Evolutionary conservation across 2,113 vertebrate species (phyloP).

Genomic region (Gadus chalcogrammus): DNA sequence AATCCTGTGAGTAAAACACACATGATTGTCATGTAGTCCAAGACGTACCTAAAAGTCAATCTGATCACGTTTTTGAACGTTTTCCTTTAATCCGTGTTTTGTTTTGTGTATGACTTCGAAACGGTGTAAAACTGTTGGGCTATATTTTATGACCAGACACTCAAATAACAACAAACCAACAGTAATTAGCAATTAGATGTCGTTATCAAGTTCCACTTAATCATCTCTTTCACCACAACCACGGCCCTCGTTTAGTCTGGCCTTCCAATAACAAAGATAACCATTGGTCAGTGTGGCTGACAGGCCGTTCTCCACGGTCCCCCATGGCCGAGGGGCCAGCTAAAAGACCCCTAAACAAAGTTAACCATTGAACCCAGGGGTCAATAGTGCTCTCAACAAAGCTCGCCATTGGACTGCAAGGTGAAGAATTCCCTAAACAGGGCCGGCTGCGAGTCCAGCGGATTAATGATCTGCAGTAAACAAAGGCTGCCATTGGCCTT

Average conservation of each 20-base stretch:
- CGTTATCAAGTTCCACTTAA: constrained; percentile 39
- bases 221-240: constrained; percentile 26
- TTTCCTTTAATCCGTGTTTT: too few species aligned
- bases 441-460: constrained; percentile 32
- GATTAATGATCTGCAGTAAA: constrained; percentile 39
- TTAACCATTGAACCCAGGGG: constrained; percentile 61
- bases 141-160: too few species aligned
- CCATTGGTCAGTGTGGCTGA: constrained; percentile 52
- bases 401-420: constrained; percentile 45
- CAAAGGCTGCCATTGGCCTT: constrained; percentile 45
- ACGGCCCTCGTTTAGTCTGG: constrained; percentile 30
- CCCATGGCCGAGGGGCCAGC: constrained; percentile 28
- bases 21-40: too few species aligned
- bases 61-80: too few species aligned
- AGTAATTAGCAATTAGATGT: constrained; percentile 15
- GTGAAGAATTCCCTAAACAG: constrained; percentile 62
- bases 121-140: too few species aligned
- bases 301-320: constrained; percentile 25
- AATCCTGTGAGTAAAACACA: too few species aligned
- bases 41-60: too few species aligned
- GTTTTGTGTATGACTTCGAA: too few species aligned
- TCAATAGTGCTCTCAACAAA: constrained; percentile 54
- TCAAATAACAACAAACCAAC: not conserved
- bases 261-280: constrained; percentile 51
- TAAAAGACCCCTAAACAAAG: constrained; percentile 48